A percentile compares a stretch with the other conserved stretches of the same genome.
Conservation (phyloP, 2,888 invertebrate genomes). For the Ichneumon xanthorius region DNA sequence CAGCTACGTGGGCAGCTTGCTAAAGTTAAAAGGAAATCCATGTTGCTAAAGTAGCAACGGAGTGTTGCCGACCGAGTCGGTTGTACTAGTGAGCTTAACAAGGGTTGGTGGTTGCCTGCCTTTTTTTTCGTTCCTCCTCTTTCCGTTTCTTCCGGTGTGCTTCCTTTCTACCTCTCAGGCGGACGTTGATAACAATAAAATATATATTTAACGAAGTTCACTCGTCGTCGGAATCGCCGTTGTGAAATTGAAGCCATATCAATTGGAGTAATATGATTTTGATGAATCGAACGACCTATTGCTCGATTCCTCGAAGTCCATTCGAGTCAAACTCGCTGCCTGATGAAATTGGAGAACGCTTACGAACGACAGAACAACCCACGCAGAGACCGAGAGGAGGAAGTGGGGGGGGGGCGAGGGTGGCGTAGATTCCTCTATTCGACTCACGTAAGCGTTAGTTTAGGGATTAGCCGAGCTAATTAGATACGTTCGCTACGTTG, state of each 20-base stretch:
- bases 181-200: neutral
- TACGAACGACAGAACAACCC: neutral
- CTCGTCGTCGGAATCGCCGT: neutral
- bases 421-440: conserved; percentile 8
- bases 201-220: neutral
- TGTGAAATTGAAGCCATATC: neutral
- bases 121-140: conserved; percentile 2
- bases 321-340: neutral
- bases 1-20: conserved; percentile 15
- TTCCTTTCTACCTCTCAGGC: neutral
- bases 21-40: conserved; percentile 36
- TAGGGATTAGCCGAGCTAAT: conserved; percentile 21
- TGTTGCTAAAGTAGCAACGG: conserved; percentile 28
- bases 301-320: neutral
- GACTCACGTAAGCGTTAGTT: neutral
- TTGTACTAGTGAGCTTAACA: neutral
- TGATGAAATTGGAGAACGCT: conserved; percentile 1
- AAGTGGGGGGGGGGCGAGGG: neutral
- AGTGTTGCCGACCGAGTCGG: neutral
- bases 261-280: neutral
- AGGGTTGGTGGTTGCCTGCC: conserved; percentile 14
- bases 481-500: neutral
- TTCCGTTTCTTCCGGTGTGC: neutral
- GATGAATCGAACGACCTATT: neutral
- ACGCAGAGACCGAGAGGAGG: neutral